phyloP scores from a whole-genome alignment of 2,888 invertebrate species.

The Leptinotarsa juncta region DNA sequence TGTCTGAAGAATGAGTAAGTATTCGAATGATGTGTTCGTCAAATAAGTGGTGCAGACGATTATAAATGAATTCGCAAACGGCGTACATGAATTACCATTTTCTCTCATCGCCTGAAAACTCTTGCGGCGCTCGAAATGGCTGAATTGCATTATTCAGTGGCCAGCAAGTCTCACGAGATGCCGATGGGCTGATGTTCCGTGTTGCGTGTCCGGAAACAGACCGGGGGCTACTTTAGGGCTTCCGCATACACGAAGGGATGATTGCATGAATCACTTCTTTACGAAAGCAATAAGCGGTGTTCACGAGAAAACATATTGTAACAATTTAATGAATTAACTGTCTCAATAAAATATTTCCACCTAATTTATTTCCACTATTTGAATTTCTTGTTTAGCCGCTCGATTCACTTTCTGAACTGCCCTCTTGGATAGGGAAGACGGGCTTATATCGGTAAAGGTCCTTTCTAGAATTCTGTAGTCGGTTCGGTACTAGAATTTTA shows the following conservation, averaged over 20 bases:
- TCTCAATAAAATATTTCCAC: too few relatives aligned
- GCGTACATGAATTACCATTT: neutral
- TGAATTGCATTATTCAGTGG: constrained; percentile 14
- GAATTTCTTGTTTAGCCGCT: too few relatives aligned
- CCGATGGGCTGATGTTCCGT: constrained; percentile 3
- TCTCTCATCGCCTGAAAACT: constrained; percentile 3
- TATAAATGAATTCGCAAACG: neutral
- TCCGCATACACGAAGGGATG: constrained; percentile 1
- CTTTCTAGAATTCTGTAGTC: too few relatives aligned
- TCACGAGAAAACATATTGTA: neutral
- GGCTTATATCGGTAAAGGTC: too few relatives aligned
- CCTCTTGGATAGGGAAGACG: too few relatives aligned
- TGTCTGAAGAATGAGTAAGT: neutral
- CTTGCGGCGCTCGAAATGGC: neutral
- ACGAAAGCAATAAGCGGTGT: neutral
- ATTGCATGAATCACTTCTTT: neutral
- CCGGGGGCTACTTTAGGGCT: neutral
- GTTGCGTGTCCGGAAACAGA: constrained; percentile 1
- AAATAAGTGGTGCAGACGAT: neutral
- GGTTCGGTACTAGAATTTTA: too few relatives aligned
- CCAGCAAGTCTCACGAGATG: neutral
- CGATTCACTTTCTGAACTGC: too few relatives aligned
- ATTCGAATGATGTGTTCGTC: neutral
- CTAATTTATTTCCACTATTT: too few relatives aligned
- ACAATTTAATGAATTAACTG: too few relatives aligned